Percentiles rank a stretch among this genome's conserved stretches.
Evolutionary conservation across 2,797 vertebrate species (phyloP).

Genomic region (Bradypodion ventrale): DNA sequence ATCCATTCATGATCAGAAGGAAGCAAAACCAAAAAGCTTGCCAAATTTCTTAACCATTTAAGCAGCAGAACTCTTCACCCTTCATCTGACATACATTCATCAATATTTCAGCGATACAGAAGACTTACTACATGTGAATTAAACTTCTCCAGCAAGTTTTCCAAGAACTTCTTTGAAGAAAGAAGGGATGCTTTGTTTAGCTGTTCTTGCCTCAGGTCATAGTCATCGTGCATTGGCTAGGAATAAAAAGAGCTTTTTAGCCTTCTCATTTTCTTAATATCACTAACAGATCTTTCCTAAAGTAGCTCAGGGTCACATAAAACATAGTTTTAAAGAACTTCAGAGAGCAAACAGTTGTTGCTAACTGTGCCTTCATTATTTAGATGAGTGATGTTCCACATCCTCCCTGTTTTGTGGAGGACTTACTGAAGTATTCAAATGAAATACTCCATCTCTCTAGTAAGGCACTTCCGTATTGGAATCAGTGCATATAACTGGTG

Average conservation of each 20-base stretch:
- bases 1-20: neutral
- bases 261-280: neutral
- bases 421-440: neutral
- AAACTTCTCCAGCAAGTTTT: conserved; percentile 99
- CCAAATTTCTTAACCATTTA: neutral
- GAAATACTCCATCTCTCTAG: neutral
- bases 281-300: neutral
- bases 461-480: neutral
- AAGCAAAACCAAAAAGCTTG: neutral
- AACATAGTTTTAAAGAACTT: neutral
- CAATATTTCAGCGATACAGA: conserved; percentile 12
- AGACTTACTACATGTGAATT: conserved; percentile 93
- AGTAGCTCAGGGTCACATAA: neutral
- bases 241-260: conserved; percentile 50
- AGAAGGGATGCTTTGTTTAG: conserved; percentile 98
- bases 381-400: neutral
- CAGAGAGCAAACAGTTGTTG: neutral
- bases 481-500: neutral
- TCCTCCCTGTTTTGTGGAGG: neutral
- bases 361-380: neutral
- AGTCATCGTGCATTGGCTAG: conserved; percentile 99
- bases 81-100: neutral
- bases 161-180: conserved; percentile 98
- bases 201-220: conserved; percentile 97
- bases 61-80: neutral